Evolutionary conservation across 2,888 invertebrate species (phyloP).

Genomic region (Calameuta idolon): DNA sequence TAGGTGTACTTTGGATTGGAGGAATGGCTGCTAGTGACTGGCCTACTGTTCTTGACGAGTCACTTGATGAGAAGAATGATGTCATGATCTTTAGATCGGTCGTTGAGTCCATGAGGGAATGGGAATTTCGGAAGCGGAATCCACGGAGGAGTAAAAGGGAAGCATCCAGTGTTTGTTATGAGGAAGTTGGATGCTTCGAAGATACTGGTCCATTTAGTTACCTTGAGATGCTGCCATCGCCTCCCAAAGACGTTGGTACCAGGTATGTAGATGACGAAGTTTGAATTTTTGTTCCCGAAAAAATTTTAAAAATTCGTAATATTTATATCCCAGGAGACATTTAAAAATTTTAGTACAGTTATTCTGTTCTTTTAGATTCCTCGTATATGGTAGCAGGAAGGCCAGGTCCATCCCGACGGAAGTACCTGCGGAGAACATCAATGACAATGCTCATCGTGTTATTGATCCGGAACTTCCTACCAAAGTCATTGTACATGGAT

Average conservation of each 20-base stretch:
- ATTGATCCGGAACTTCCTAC: slow-evolving; percentile 70
- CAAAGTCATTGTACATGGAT: slow-evolving; percentile 92
- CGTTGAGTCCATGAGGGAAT: slow-evolving; percentile 78
- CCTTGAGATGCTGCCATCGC: slow-evolving; percentile 87
- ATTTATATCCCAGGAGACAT: slow-evolving; percentile 1
- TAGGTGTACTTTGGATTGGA: not conserved
- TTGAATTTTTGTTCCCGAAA: not conserved
- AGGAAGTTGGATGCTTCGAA: slow-evolving; percentile 91
- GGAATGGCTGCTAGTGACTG: slow-evolving; percentile 62
- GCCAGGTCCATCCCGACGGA: slow-evolving; percentile 63
- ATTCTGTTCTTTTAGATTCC: slow-evolving; percentile 46
- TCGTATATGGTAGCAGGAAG: slow-evolving; percentile 62
- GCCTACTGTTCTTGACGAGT: slow-evolving; percentile 74
- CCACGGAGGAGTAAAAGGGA: slow-evolving; percentile 78
- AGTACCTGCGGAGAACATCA: slow-evolving; percentile 61
- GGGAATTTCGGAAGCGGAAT: slow-evolving; percentile 72
- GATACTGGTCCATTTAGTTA: slow-evolving; percentile 92
- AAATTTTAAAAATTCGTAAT: not conserved
- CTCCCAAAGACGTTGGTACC: slow-evolving; percentile 88
- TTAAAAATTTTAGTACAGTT: not conserved
- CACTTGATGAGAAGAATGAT: slow-evolving; percentile 79
- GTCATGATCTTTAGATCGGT: slow-evolving; percentile 80
- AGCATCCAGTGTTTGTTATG: slow-evolving; percentile 87
- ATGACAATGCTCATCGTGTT: slow-evolving; percentile 57
- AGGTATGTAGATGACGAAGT: slow-evolving; percentile 73